Percentiles rank a stretch among this genome's conserved stretches.
Evolutionary conservation across 2,797 vertebrate genomes (phyloP).

Genomic region (Helicolenus hilgendorfi): DNA sequence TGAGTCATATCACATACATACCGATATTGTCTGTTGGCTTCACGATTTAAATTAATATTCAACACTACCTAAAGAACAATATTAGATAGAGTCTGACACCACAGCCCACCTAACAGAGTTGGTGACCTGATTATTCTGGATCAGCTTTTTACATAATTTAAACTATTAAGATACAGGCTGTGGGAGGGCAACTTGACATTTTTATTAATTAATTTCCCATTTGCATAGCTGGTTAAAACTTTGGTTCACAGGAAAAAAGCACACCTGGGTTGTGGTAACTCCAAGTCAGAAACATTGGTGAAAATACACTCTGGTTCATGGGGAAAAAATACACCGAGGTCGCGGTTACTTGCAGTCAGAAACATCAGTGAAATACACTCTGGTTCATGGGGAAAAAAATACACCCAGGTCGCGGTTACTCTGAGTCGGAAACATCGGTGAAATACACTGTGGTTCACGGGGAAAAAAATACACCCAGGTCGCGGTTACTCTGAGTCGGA

Average conservation of each 20-base stretch:
- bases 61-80: constrained; percentile 14
- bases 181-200: constrained; percentile 18
- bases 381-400: too few species aligned
- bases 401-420: rapidly evolving
- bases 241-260: too few species aligned
- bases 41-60: constrained; percentile 3
- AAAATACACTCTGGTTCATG: too few species aligned
- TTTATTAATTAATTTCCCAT: constrained; percentile 32
- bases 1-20: background rate
- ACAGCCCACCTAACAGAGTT: background rate
- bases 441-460: too few species aligned
- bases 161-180: constrained; percentile 26
- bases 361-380: too few species aligned
- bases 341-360: rapidly evolving
- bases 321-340: too few species aligned
- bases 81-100: constrained; percentile 13
- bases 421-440: rapidly evolving
- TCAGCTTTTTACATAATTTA: constrained; percentile 19
- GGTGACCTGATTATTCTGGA: constrained; percentile 47
- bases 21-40: background rate
- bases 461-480: too few species aligned
- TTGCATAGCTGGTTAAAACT: constrained; percentile 36
- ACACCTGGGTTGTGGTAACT: too few species aligned
- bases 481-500: too few species aligned
- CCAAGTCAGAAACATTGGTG: too few species aligned